Base-by-base conservation (phyloP, 2,797 vertebrate species). In the Leptatherina wallacei region DNA sequence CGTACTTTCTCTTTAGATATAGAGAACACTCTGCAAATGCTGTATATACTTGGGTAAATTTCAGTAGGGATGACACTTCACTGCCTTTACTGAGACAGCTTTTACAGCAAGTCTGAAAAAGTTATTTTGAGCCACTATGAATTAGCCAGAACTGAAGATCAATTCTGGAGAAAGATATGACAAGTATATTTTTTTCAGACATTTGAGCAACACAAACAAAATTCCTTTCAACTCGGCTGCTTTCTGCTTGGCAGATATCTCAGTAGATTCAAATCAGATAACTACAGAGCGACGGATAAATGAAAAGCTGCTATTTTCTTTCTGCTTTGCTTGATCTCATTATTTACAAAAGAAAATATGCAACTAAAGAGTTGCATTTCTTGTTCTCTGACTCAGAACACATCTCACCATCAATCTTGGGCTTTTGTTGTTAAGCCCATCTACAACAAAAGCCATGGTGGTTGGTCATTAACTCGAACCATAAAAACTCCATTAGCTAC, bases 391-490 rank as follows among this genome's bases (percentile, higher is more conserved):
- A 24, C 27, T 36, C 16, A 62, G 10, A 22, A 22, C 56, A 54
- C 38, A 32, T 11, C 9, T 58, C 62, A 4, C 1, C 49, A 44
- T 54, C 57, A 20, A 49, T 72, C 65, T 62, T 32, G 30, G 67
- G 27, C 44, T 54, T 73, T 42, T 67, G 58, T 63, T 66, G 57
- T 71, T 47, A 67, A 62, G 63, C 40, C 0, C 12, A 14, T 36
- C 40, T 51, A 20, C 62, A 55, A 70, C 33, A 59, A 63, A 73
- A 73, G 65, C 42, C 40, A 44, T 20, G 47, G 12, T 67, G 66
- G 78, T 75, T 81, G 78, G 61, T 79, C 65, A 79, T 83, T 79
- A 79, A 83, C 81, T 11, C 14, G 38, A 60, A n/a, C 59, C 59
- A 70, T 77, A 66, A 74, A 77, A 82, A 33, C 52, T 57, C 58